Percentiles rank a stretch among this genome's conserved stretches.
Evolutionary conservation across 2,113 vertebrate genomes (phyloP).

Genomic region (Tragelaphus buxtoni): DNA sequence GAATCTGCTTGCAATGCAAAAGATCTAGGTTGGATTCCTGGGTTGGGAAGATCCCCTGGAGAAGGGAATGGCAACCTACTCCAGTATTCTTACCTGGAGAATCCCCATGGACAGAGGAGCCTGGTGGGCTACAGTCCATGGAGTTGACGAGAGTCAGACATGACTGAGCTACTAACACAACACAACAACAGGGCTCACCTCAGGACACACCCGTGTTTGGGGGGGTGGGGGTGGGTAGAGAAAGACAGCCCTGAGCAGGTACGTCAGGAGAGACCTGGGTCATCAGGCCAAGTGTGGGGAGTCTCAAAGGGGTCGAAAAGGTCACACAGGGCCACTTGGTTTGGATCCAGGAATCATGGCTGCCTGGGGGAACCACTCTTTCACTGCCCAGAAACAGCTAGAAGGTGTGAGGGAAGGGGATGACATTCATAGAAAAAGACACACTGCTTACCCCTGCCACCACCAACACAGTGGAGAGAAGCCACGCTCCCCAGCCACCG

Average conservation of each 20-base stretch:
- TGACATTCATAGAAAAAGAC: background rate
- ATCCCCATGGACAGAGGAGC: background rate
- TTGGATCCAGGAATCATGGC: background rate
- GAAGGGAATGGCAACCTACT: background rate
- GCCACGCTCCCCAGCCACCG: background rate
- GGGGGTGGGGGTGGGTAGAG: background rate
- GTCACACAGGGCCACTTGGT: background rate
- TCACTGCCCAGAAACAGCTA: background rate
- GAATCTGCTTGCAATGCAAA: background rate
- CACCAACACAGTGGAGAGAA: background rate
- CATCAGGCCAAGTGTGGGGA: background rate
- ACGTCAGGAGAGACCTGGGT: accelerated
- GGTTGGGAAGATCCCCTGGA: background rate
- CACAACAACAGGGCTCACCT: background rate
- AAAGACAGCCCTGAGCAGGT: background rate
- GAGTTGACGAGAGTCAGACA: background rate
- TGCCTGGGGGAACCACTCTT: background rate
- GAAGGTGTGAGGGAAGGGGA: background rate
- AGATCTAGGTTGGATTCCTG: background rate
- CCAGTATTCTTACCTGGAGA: background rate
- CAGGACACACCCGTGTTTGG: background rate
- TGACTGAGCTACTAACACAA: background rate
- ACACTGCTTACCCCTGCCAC: background rate
- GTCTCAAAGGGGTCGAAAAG: background rate
- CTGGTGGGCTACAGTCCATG: background rate